Evolutionary conservation across 2,797 vertebrate genomes (phyloP), one percentile per base, ranked within the genome.

Genomic region (Anabas testudineus): DNA sequence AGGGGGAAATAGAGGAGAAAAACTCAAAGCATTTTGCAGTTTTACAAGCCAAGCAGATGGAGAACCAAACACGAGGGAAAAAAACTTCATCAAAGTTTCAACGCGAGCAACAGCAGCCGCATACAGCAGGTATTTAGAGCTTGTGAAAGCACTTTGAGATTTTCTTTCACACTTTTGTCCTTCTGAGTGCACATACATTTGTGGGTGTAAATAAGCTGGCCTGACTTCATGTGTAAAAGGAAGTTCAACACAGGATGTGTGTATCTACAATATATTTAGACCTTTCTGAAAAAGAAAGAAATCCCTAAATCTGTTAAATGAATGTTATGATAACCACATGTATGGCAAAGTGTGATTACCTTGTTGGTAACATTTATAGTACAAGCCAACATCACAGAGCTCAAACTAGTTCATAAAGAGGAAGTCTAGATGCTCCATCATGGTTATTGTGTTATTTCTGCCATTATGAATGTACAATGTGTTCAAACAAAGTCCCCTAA

Each of bases 41-140:
- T 24, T 55, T 53, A 66, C 24, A 46, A 82, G 28, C 34, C 67
- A 39, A 74, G 64, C 80, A 84, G 81, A 86, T 71, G 74, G 87
- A 76, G 77, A 76, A 69, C 18, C 45, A 71, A 80, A 73, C 45
- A 26, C 46, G 57, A 80, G 36, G 34, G 7, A n/a, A 53, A 56
- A 63, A 76, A 78, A 80, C 65, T 55, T 85, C 60, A 76, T 78
- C 80, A 76, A 72, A 85, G 76, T 81, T 80, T 65, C 13, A 67
- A 70, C 70, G 66, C 7, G 28, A 49, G 21, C 47, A 15, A 63
- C 63, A 43, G 16, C 63, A 39, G 16, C 68, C 12, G 62, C 49
- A 28, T 5, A 9, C 60, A 43, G 26, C 13, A 45, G 61, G 30
- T 39, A 15, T 78, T 88, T 81, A 67, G 68, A 6, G 22, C 56